Evolutionary conservation across 2,113 vertebrate genomes (phyloP).

Genomic region (Raphicerus campestris): DNA sequence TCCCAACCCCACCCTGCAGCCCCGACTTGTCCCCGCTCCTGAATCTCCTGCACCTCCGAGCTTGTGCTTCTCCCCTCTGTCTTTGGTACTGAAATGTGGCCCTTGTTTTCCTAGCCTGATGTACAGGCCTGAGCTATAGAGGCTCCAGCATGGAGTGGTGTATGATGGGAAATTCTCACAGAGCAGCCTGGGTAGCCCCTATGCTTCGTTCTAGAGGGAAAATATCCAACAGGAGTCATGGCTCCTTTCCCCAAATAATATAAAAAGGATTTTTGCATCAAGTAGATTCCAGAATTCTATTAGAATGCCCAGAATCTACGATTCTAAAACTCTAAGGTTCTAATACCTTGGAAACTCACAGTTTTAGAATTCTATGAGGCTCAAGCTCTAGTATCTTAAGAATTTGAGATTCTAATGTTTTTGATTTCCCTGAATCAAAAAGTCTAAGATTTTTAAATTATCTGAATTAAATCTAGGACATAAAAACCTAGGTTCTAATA

Average conservation of each 20-base stretch:
- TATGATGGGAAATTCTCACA: conserved; percentile 47
- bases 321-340: not conserved
- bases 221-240: not conserved
- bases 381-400: not conserved
- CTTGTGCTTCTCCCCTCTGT: not conserved
- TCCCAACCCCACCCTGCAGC: too few species aligned
- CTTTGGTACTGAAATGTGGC: not conserved
- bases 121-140: not conserved
- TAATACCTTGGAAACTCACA: not conserved
- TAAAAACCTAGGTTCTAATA: not conserved
- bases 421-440: not conserved
- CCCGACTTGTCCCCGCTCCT: not conserved
- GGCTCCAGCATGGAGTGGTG: not conserved
- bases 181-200: not conserved
- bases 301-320: not conserved
- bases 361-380: not conserved
- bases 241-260: not conserved
- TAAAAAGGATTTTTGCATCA: not conserved
- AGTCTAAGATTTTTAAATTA: not conserved
- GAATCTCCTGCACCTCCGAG: not conserved
- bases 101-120: not conserved
- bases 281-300: not conserved
- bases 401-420: not conserved
- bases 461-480: not conserved
- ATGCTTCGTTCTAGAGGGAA: not conserved